A percentile compares a stretch with the other conserved stretches of the same genome.
Evolutionary conservation across 2,113 vertebrate genomes (phyloP).

Genomic region (Vidua chalybeata): DNA sequence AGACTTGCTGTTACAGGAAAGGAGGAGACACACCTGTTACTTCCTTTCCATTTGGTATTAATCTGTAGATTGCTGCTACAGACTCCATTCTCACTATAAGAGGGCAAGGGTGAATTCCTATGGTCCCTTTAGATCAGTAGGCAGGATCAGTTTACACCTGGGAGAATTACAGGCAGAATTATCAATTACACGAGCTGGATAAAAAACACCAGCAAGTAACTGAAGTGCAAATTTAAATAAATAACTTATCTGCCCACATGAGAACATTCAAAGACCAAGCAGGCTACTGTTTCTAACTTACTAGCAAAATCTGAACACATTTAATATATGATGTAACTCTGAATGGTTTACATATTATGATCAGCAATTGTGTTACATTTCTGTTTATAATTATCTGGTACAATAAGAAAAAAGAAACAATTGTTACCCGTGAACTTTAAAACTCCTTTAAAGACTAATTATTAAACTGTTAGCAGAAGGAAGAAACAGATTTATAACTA

Average conservation of each 20-base stretch:
- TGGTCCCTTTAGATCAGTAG: not conserved
- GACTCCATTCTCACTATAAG: not conserved
- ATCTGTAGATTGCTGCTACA: not conserved
- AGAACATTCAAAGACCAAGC: not conserved
- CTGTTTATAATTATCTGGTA: conserved; percentile 30
- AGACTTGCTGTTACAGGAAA: not conserved
- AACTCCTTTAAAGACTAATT: conserved; percentile 33
- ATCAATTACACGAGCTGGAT: not conserved
- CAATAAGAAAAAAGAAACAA: conserved; percentile 31
- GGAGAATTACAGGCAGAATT: not conserved
- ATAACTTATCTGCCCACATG: not conserved
- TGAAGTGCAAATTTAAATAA: not conserved
- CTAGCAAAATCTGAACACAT: not conserved
- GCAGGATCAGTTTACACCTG: not conserved
- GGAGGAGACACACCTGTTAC: not conserved
- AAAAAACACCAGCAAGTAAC: not conserved
- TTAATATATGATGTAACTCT: not conserved
- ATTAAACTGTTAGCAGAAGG: conserved; percentile 54
- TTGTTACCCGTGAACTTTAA: conserved; percentile 40
- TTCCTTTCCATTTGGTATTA: not conserved
- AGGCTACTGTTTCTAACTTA: not conserved
- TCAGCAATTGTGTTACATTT: not conserved
- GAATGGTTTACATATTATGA: not conserved
- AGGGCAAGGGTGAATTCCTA: not conserved
- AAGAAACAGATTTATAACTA: conserved; percentile 58